These are phyloP conservation scores for Zaprionus obscuricornis DNA, from an alignment of 2,888 invertebrate species.

Conservation along the genomic window DNA sequence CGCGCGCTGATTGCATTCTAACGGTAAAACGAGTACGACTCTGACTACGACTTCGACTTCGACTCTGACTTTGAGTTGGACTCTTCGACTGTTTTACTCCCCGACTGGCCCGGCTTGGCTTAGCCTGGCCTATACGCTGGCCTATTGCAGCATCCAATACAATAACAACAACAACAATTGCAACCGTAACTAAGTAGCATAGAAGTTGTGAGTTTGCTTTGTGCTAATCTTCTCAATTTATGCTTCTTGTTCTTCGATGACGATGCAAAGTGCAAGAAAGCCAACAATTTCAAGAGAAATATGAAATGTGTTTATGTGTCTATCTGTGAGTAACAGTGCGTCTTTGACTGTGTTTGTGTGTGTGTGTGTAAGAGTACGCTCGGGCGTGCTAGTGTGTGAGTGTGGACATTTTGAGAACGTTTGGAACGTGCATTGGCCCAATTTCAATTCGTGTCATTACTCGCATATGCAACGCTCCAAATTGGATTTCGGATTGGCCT, in stretches of 20 bases:
- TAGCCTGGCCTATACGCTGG: slow-evolving; percentile 55
- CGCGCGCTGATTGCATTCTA: slow-evolving; percentile 82
- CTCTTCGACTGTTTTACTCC: slow-evolving; percentile 2
- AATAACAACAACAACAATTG: slow-evolving; percentile 48
- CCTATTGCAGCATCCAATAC: slow-evolving; percentile 75
- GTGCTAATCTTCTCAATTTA: slow-evolving; percentile 75
- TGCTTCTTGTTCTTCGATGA: slow-evolving; percentile 67
- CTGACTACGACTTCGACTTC: too few relatives aligned
- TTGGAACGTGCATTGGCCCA: slow-evolving; percentile 74
- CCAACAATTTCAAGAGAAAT: slow-evolving; percentile 40
- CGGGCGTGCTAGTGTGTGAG: too few relatives aligned
- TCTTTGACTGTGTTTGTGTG: slow-evolving; percentile 15
- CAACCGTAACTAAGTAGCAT: slow-evolving; percentile 60
- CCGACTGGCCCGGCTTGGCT: slow-evolving; percentile 43
- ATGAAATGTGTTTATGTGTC: slow-evolving; percentile 33
- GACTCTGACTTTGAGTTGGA: slow-evolving; percentile 21
- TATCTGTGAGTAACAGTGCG: background rate
- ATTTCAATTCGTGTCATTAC: slow-evolving; percentile 78
- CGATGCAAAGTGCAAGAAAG: slow-evolving; percentile 65
- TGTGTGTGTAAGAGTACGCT: too few relatives aligned
- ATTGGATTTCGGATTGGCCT: slow-evolving; percentile 65
- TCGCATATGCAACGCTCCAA: slow-evolving; percentile 51
- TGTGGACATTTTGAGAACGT: slow-evolving; percentile 65
- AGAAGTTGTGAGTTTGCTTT: slow-evolving; percentile 54
- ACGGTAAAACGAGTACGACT: slow-evolving; percentile 83